Evolutionary conservation across 2,113 vertebrate genomes (phyloP), one percentile per base, ranked within the genome.

Genomic region (Orientallactaga bullata): DNA sequence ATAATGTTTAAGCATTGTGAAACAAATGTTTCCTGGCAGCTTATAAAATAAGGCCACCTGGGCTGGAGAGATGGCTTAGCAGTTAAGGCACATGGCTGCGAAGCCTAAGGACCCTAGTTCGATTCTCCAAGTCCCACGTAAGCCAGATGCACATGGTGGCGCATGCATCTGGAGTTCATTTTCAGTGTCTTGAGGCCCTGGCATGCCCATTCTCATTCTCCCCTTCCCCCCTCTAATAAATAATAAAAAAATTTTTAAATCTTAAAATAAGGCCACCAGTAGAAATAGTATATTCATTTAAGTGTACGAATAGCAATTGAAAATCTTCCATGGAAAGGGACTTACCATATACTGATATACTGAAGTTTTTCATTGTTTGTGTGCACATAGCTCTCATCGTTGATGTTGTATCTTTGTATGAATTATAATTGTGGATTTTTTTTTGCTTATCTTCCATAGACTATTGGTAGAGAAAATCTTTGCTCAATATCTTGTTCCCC

Each of bases 401-500:
- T 82, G 4, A 17, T 63, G 30, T 60, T 11, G 0, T 82, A 73
- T 58, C 91, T 94, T 80, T 73, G 21, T n/a, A 85, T 30, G 30
- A 74, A 77, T 23, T 63, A 28, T 73, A 2, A 83, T 96, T 97
- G 76, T 80, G 55, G 55, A 11, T 11, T 85, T 88, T 55, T 95
- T n/a, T 94, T 86, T 61, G 95, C 32, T 97, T 94, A 15, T 93
- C 94, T 95, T 90, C 60, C 24, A 39, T 95, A 99, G 99, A 95
- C 98, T 99, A 65, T 98, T 99, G 96, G 99, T 99, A 74, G 99
- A 99, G 98, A 99, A 99, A 98, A 99, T 99, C 95, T 99, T 99
- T 98, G 99, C 99, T 91, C 99, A 99, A 94, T 99, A 99, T 98
- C 99, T 99, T 93, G 99, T 99, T 91, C 99, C 99, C 93, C 99